These are phyloP conservation scores for Corella eumyota DNA, from an alignment of 23 tunicate species.

Conservation along the genomic window DNA sequence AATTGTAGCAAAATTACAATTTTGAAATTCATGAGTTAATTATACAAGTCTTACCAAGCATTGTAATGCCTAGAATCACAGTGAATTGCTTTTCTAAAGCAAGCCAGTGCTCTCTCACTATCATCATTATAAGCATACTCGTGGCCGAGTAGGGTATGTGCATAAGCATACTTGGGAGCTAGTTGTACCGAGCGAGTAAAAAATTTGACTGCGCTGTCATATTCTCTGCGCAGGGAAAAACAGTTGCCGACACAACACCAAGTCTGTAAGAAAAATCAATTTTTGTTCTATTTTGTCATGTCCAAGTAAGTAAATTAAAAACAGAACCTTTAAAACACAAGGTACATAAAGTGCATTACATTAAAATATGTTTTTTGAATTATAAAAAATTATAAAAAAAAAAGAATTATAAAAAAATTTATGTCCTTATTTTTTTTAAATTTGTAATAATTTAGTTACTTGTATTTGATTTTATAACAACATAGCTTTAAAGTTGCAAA, in stretches of 20 bases:
- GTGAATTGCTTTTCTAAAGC: conserved; percentile 56
- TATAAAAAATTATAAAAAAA: neutral
- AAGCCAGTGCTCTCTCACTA: conserved; percentile 78
- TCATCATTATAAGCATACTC: conserved; percentile 73
- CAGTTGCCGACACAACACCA: conserved; percentile 95
- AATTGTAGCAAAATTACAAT: no score
- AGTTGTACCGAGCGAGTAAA: conserved; percentile 80
- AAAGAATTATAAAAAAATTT: neutral
- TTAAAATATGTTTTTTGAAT: neutral
- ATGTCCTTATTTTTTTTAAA: neutral
- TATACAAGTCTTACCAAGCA: conserved; percentile 96
- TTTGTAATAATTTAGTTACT: no score
- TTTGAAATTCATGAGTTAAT: no score
- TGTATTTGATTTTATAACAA: no score
- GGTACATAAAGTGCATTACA: no score
- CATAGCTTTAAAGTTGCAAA: no score
- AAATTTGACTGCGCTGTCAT: conserved; percentile 68
- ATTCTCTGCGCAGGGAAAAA: conserved; percentile 84
- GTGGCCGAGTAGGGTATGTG: conserved; percentile 82
- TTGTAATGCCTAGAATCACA: conserved; percentile 73
- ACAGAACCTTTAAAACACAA: no score
- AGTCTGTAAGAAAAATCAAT: conserved; percentile 24
- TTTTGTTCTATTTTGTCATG: no score
- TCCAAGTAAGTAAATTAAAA: no score
- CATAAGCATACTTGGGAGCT: conserved; percentile 73